These are phyloP conservation scores for Tenebrosternarchus preto DNA, from an alignment of 2,113 vertebrate species.

Conservation along the genomic window DNA sequence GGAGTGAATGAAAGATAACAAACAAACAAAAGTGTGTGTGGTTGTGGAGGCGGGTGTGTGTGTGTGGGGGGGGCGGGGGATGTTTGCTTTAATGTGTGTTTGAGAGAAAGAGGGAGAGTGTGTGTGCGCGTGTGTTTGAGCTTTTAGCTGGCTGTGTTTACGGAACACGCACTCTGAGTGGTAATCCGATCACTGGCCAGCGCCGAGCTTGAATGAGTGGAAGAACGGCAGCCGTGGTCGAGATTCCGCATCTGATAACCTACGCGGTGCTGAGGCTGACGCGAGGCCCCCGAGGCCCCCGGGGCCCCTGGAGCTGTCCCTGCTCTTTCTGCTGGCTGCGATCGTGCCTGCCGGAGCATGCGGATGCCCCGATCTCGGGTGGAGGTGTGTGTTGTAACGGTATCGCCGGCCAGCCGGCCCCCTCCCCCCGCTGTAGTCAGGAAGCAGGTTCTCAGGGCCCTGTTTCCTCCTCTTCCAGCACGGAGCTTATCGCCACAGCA, in stretches of 20 bases:
- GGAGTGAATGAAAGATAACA: slow-evolving; percentile 60
- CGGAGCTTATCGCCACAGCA: slow-evolving; percentile 65
- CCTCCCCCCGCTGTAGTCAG: slow-evolving; percentile 57
- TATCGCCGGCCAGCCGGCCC: slow-evolving; percentile 78
- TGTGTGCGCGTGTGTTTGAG: slow-evolving; percentile 57
- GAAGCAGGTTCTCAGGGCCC: slow-evolving; percentile 65
- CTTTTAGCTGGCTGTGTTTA: slow-evolving; percentile 38
- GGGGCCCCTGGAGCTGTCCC: slow-evolving; percentile 66
- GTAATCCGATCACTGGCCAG: slow-evolving; percentile 74
- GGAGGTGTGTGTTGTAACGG: slow-evolving; percentile 57
- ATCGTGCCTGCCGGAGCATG: slow-evolving; percentile 8
- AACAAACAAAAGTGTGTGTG: slow-evolving; percentile 59
- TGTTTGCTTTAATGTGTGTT: slow-evolving; percentile 59
- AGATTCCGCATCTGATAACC: slow-evolving; percentile 80
- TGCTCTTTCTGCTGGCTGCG: slow-evolving; percentile 68
- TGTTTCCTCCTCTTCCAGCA: slow-evolving; percentile 65
- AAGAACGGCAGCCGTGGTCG: slow-evolving; percentile 78
- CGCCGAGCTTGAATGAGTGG: slow-evolving; percentile 69
- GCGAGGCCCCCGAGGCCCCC: slow-evolving; percentile 66
- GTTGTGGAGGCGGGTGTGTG: slow-evolving; percentile 59
- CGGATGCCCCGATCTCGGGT: slow-evolving; percentile 14
- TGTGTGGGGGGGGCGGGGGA: slow-evolving; percentile 54
- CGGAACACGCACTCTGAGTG: slow-evolving; percentile 62
- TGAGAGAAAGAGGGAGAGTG: slow-evolving; percentile 47
- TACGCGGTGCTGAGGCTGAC: slow-evolving; percentile 71